Conservation (phyloP, 2,797 vertebrate species). For the Microctenopoma steveboyesi region DNA sequence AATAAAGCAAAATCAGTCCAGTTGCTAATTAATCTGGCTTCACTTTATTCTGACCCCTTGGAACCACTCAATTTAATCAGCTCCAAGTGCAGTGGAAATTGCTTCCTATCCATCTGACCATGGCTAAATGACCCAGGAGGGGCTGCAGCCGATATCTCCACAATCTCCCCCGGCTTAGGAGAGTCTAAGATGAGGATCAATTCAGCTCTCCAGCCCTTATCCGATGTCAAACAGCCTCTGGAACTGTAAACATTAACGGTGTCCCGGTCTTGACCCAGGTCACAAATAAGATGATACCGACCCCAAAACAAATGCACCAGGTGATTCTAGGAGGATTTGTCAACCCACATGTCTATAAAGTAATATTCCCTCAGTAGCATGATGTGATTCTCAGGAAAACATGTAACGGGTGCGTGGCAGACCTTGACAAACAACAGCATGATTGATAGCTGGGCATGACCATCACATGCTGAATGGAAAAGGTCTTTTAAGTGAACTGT, state of each 20-base stretch:
- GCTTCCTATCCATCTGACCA: constrained; percentile 78
- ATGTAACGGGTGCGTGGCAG: background rate
- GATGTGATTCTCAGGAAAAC: constrained; percentile 2
- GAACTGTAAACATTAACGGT: constrained; percentile 41
- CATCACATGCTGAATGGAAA: constrained; percentile 27
- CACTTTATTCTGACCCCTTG: constrained; percentile 60
- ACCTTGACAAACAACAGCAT: constrained; percentile 9
- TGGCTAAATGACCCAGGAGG: constrained; percentile 66
- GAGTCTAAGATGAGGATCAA: constrained; percentile 79
- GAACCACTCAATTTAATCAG: constrained; percentile 77
- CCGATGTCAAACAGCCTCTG: constrained; percentile 76
- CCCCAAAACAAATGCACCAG: constrained; percentile 10
- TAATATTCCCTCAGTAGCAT: constrained; percentile 20
- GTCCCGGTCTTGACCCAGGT: constrained; percentile 63
- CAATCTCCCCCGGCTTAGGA: constrained; percentile 78
- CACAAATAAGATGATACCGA: constrained; percentile 35
- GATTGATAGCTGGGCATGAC: constrained; percentile 31
- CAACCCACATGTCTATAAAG: constrained; percentile 15
- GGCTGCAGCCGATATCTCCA: constrained; percentile 68
- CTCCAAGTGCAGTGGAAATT: constrained; percentile 78
- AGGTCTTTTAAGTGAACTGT: constrained; percentile 14
- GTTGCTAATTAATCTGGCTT: constrained; percentile 70
- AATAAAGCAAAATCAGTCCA: constrained; percentile 44
- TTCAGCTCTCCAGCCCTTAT: constrained; percentile 72
- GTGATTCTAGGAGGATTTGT: constrained; percentile 36